Evolutionary conservation across 1,140 invertebrate genomes (phyloP), one percentile per base, ranked within the genome.

Genomic region (Pseudobourletiella spinata): DNA sequence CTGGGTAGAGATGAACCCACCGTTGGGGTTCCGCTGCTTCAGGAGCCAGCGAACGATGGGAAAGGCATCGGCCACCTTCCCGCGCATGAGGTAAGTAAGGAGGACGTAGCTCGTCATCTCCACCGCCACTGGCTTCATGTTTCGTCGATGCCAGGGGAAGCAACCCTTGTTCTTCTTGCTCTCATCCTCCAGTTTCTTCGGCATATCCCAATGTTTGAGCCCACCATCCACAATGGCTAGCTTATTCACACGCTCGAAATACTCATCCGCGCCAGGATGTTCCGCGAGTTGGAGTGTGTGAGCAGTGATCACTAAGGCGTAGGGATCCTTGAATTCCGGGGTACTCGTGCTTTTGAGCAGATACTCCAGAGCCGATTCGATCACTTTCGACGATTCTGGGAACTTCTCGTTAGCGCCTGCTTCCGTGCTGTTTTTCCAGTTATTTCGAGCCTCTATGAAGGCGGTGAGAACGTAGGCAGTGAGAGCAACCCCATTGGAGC

Each of bases 91-190:
- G 70, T 88, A 81, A 1, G 82, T 82, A 1, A 86, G 74, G 3
- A 90, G 75, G 0, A 83, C 88, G 76, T 95, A 96, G 0, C 89
- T 81, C 0, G 91, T 89, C 76, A 91, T 91, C 73, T 91, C 86
- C 14, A 94, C 83, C 67, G 92, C 88, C 1, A 87, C 80, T 11
- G 86, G 86, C 18, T 55, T 29, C 6, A 39, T 59, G 14, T 50
- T 18, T 2, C 25, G 39, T 18, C 42, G 35, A n/a, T n/a, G n/a
- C 35, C 54, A 62, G 16, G 52, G 24, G 25, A 43, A 16, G 6
- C 26, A 11, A 14, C 20, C 44, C 14, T 22, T 48, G 11, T 8
- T 48, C 6, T 8, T 48, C 20, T 48, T 48, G 44, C 6, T 48
- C 6, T 18, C 15, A 15, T 20, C 20, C 43, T 16, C 18, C 2